phyloP scores from a whole-genome alignment of 2,797 vertebrate species.

The Psittacula echo region DNA sequence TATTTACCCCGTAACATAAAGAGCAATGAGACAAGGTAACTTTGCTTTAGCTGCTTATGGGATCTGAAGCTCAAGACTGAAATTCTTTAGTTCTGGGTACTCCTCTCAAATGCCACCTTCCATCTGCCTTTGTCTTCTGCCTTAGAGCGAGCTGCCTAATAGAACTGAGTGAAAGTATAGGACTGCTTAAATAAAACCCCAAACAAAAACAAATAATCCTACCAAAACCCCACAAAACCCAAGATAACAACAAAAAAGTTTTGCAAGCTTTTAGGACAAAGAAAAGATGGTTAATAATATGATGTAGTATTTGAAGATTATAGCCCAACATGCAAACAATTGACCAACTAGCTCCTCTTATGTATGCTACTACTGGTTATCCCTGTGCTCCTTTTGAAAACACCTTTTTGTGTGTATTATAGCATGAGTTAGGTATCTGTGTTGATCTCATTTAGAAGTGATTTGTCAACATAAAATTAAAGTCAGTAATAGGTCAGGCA shows the following conservation, averaged over 20 bases:
- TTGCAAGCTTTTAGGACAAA: not conserved
- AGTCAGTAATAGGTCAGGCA: not conserved
- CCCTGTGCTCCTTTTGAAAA: conserved; percentile 3
- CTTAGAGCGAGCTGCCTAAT: not conserved
- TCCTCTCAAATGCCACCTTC: not conserved
- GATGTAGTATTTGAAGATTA: not conserved
- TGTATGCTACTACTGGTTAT: not conserved
- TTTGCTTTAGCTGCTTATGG: not conserved
- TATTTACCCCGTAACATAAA: conserved; percentile 12
- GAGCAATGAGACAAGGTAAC: not conserved
- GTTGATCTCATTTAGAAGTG: conserved; percentile 1
- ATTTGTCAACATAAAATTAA: conserved; percentile 26
- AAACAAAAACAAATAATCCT: not conserved
- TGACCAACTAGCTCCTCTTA: not conserved
- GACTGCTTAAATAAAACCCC: not conserved
- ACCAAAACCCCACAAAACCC: not conserved
- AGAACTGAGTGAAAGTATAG: not conserved
- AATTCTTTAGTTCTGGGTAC: not conserved
- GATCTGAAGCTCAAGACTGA: not conserved
- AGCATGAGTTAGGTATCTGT: not conserved
- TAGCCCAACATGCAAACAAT: not conserved
- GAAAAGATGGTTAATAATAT: not conserved
- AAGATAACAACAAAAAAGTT: not conserved
- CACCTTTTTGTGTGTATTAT: not conserved
- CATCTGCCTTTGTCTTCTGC: not conserved